Base-by-base conservation (phyloP, 1,140 invertebrate species). In the Vanessa atalanta region DNA sequence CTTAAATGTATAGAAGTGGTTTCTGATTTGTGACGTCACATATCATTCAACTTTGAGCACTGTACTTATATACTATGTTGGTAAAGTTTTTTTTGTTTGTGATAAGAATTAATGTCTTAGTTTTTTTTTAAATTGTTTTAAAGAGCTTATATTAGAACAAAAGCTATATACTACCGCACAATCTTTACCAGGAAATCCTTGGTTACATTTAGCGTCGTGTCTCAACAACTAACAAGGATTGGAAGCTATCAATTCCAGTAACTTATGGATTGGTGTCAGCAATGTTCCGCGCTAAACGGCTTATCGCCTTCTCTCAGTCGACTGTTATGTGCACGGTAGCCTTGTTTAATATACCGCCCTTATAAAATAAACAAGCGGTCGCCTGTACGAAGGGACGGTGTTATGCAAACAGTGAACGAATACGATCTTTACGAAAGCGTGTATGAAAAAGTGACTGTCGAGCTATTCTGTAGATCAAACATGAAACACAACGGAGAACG, bases 231-330 rank as follows among this genome's bases (percentile, higher is more conserved):
- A 65, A 65, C 47, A 65, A 47, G 37, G 47, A 64, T 63, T 43
- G 47, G 43, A 67, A 66, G 37, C 51, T 72, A 72, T 72, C 71
- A 72, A 55, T 66, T 66, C 43, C 64, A 20, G 51, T 68, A 68
- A 76, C 43, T 76, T 68, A 76, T 72, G 74, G 55, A 76, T 76
- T 67, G 65, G 74, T 76, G 69, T 67, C 70, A 76, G 47, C 57
- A 43, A 48, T 64, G 65, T 66, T 68, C 48, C 47, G 57, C 47
- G 48, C 63, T 65, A 71, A 50, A 66, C 15, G 74, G 68, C 74
- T 76, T 76, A 76, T 72, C 65, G 64, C 14, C 47, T 26, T 57
- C 53, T 57, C 8, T 14, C 51, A 23, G 63, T 37, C 55, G 48
- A 47, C 63, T 23, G 43, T n/a, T 43, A 65, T 43, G 31, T 73